Evolutionary conservation across 2,797 vertebrate genomes (phyloP), one percentile per base, ranked within the genome.

Genomic region (Champsocephalus gunnari): DNA sequence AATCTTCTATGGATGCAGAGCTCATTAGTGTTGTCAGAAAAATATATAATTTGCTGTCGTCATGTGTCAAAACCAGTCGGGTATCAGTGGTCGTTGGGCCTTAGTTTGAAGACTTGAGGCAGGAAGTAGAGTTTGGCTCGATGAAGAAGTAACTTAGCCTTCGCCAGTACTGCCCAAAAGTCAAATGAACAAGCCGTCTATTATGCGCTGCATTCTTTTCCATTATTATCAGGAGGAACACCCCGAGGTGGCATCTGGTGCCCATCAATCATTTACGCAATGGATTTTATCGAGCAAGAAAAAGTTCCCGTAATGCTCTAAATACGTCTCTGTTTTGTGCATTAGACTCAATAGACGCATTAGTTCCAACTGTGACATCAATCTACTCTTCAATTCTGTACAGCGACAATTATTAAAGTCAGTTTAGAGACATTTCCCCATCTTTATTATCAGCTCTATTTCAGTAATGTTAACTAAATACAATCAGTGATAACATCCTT

Each of bases 231-330:
- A 81, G 84, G 86, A 72, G 81, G 10, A 84, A 89, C 84, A 75
- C 87, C 89, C 83, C 5, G 14, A 67, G 51, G 49, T 79, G 90
- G 85, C 75, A 90, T 90, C 66, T 74, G 56, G 21, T 41, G 24
- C 71, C 61, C 17, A 71, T 87, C 83, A 85, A 58, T 90, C 84
- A 85, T 75, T 80, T 59, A 86, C 45, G 3, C 21, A 24, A 10
- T 45, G 77, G 82, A 81, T 83, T 88, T 70, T 16, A 54, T 65
- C 32, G 24, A 63, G 9, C 12, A n/a, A 7, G 24, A 62, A 49
- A 80, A 76, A 58, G 66, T 57, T 79, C 63, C 19, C 56, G 45
- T 53, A 19, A 75, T 69, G 38, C 24, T 19, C 49, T 10, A 38
- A 28, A 68, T 48, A 32, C 32, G 14, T 56, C 48, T 50, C 3